Percentiles rank a stretch among this genome's conserved stretches.
Evolutionary conservation across 2,113 vertebrate genomes (phyloP).

Genomic region (Tachycineta bicolor): DNA sequence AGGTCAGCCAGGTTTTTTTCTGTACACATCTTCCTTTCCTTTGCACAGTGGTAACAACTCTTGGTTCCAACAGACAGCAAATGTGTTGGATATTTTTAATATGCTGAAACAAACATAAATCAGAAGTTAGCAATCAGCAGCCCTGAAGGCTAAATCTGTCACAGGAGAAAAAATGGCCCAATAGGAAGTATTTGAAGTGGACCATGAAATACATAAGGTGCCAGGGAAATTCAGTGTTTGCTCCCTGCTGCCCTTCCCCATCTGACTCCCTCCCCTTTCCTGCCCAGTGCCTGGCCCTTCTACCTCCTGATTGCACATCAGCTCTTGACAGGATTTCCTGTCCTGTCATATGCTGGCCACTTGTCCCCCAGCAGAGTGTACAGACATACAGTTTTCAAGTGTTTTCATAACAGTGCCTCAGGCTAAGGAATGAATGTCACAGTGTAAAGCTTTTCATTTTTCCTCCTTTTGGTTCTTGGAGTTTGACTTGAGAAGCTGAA

Average conservation of each 20-base stretch:
- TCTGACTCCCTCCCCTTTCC: neutral
- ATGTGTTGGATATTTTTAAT: neutral
- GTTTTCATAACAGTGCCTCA: neutral
- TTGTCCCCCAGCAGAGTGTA: neutral
- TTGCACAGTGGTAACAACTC: neutral
- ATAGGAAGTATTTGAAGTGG: neutral
- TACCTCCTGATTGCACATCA: neutral
- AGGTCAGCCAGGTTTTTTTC: neutral
- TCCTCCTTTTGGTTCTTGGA: neutral
- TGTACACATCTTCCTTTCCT: neutral
- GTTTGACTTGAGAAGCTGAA: neutral
- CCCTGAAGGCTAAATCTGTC: neutral
- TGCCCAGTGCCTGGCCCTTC: neutral
- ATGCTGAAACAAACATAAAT: neutral
- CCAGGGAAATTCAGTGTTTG: neutral
- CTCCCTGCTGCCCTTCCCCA: neutral
- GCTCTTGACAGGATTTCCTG: neutral
- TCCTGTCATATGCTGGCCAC: neutral
- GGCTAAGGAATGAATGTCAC: neutral
- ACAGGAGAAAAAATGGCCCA: neutral
- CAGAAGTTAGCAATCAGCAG: neutral
- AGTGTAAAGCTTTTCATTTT: neutral
- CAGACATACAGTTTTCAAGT: neutral
- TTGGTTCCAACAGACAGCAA: neutral
- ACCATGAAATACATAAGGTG: neutral